phyloP scores from a whole-genome alignment of 2,797 vertebrate species.

The Acipenser ruthenus region DNA sequence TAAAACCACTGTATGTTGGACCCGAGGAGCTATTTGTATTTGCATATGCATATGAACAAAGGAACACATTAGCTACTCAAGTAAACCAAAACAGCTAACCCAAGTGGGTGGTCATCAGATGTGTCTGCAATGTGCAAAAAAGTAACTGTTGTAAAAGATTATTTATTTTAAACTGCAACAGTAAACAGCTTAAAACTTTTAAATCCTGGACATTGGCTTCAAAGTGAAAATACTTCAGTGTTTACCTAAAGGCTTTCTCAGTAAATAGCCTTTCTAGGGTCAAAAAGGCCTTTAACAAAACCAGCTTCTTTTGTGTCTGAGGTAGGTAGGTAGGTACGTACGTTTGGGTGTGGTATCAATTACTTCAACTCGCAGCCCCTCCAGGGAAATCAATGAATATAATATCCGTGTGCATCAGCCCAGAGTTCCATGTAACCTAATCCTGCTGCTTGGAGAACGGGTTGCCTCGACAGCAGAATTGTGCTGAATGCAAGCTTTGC shows the following conservation, averaged over 20 bases:
- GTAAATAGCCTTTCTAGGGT: background rate
- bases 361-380: conserved; percentile 4
- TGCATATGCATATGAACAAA: no score
- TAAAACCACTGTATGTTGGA: no score
- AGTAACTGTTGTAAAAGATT: no score
- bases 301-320: background rate
- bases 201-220: no score
- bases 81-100: no score
- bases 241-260: background rate
- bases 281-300: conserved; percentile 1
- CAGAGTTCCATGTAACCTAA: conserved; percentile 9
- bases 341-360: conserved; percentile 8
- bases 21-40: no score
- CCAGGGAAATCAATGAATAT: conserved; percentile 4
- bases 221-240: no score
- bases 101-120: no score
- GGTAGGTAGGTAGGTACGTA: background rate
- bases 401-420: conserved; percentile 6
- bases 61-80: no score
- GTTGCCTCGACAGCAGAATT: background rate
- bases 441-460: background rate
- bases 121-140: no score
- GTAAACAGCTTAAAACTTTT: no score
- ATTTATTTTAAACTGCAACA: no score
- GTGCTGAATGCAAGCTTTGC: background rate